phyloP scores from a whole-genome alignment of 2,888 invertebrate genomes.

The Drosophila dives region DNA sequence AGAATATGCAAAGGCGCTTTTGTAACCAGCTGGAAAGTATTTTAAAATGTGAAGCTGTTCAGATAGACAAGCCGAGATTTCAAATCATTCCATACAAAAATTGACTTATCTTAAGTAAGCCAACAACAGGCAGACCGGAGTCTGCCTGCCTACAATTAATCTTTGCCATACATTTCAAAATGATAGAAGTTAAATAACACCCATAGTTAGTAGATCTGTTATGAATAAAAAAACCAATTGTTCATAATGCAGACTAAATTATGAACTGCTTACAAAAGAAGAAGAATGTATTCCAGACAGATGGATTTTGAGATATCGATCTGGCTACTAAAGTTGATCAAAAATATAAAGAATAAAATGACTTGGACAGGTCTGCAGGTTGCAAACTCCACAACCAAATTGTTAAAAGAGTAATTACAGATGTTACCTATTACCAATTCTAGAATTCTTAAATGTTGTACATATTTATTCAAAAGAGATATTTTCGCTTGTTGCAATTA shows the following conservation, averaged over 20 bases:
- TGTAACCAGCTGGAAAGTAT: conserved; percentile 12
- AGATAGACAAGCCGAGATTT: background rate
- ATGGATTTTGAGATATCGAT: background rate
- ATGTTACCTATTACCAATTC: background rate
- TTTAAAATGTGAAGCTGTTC: conserved; percentile 1
- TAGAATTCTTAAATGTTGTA: background rate
- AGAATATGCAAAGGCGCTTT: conserved; percentile 42
- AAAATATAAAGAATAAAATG: background rate
- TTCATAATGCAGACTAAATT: background rate
- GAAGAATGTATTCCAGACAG: background rate
- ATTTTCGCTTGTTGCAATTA: background rate
- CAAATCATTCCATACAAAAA: background rate
- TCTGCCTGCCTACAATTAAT: background rate
- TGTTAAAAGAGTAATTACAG: background rate
- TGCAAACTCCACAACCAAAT: background rate
- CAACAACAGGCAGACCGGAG: background rate
- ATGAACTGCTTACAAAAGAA: background rate
- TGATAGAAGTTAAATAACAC: background rate
- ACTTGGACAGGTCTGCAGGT: background rate
- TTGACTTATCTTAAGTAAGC: background rate
- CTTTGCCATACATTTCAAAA: background rate
- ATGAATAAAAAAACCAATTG: too few species aligned
- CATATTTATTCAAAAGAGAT: background rate
- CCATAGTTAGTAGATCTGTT: background rate
- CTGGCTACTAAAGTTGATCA: background rate